These are phyloP conservation scores for Nasua narica DNA, from an alignment of 2,797 vertebrate genomes.

Conservation along the genomic window DNA sequence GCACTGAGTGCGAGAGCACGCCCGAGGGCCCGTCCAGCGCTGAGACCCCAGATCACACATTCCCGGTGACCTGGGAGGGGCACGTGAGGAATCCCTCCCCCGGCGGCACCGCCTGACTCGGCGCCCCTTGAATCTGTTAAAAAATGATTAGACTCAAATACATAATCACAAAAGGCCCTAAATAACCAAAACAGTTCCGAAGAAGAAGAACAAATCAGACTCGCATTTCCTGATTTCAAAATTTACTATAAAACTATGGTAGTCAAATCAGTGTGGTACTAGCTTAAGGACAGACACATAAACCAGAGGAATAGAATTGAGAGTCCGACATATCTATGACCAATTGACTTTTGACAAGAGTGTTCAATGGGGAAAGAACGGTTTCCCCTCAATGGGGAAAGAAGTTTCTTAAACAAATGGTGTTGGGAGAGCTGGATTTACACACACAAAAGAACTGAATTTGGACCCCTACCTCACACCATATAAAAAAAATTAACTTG, in stretches of 20 bases:
- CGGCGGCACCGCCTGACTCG: background rate
- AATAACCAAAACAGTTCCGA: background rate
- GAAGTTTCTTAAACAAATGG: background rate
- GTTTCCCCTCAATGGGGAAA: background rate
- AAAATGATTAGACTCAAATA: background rate
- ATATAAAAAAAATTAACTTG: background rate
- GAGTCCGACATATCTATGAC: background rate
- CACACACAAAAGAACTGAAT: background rate
- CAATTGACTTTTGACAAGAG: background rate
- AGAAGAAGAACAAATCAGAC: background rate
- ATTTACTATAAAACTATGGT: background rate
- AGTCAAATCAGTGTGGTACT: background rate
- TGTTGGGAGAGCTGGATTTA: background rate
- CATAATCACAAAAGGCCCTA: background rate
- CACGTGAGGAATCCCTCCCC: background rate
- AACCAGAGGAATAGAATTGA: background rate
- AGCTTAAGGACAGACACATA: background rate
- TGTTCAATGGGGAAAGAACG: background rate
- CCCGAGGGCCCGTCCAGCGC: accelerated
- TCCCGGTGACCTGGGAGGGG: background rate
- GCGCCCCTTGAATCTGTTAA: background rate
- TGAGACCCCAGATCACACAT: background rate
- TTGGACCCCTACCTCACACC: background rate
- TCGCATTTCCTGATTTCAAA: background rate
- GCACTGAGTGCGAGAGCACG: background rate